Conservation (phyloP, 2,888 invertebrate genomes). For the Papilio elwesi region DNA sequence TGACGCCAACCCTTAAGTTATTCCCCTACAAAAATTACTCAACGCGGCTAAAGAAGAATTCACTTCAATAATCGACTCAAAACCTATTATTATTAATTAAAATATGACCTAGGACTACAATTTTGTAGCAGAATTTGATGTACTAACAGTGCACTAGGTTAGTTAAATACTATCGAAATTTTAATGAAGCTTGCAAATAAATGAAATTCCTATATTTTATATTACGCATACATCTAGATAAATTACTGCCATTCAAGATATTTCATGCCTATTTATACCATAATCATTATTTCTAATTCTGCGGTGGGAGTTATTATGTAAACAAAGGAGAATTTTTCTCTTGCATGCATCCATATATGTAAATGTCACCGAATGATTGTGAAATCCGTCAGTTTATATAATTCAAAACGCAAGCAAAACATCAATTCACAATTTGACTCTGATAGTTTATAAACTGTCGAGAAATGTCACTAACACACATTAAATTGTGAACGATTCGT, state of each 20-base stretch:
- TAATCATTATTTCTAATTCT: not conserved
- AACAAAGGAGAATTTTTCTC: not conserved
- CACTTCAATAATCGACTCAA: no score
- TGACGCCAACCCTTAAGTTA: no score
- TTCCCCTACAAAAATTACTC: no score
- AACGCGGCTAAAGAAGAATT: no score
- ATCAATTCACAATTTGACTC: no score
- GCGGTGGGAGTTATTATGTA: not conserved
- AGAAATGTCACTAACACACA: no score
- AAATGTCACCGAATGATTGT: not conserved
- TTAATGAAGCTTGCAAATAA: not conserved
- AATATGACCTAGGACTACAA: not conserved
- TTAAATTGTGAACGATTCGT: no score
- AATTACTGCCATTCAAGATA: constrained; percentile 8
- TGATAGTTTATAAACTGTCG: no score
- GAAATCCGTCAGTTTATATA: no score
- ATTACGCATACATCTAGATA: not conserved
- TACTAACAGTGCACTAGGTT: not conserved
- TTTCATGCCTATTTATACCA: constrained; percentile 4
- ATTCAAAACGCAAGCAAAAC: no score
- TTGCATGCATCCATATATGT: not conserved
- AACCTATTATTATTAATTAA: not conserved
- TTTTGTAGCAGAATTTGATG: not conserved
- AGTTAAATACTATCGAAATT: not conserved
- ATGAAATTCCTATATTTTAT: not conserved